These are phyloP conservation scores for Oncorhynchus gorbuscha DNA, from an alignment of 2,113 vertebrate species.

Conservation along the genomic window DNA sequence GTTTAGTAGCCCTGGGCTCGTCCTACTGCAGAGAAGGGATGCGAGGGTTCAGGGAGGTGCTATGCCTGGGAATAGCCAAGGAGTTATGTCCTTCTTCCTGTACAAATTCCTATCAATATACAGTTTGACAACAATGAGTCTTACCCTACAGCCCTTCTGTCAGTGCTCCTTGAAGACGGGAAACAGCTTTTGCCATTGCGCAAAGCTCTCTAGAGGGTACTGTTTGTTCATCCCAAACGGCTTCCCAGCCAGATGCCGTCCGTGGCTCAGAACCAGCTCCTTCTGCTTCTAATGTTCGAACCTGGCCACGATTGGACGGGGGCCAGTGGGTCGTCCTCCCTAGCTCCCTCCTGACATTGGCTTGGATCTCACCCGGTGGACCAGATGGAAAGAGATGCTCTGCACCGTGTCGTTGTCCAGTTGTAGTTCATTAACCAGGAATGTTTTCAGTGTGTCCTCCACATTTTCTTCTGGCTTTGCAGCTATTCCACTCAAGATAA, in stretches of 20 bases:
- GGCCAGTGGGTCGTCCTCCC: too few relatives aligned
- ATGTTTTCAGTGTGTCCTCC: too few relatives aligned
- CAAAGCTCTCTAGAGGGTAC: constrained; percentile 4
- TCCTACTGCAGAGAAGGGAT: too few relatives aligned
- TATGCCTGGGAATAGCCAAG: not conserved
- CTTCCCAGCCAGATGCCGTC: not conserved
- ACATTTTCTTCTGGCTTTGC: too few relatives aligned
- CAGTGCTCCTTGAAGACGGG: not conserved
- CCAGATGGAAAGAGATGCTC: too few relatives aligned
- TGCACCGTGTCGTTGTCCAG: too few relatives aligned
- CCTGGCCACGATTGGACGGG: not conserved
- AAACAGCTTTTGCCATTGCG: not conserved
- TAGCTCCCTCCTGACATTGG: too few relatives aligned
- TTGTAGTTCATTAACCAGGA: too few relatives aligned
- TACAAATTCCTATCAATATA: constrained; percentile 13
- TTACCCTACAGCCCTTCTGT: not conserved
- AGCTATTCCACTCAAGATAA: too few relatives aligned
- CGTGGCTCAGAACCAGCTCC: constrained; percentile 8
- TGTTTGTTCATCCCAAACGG: constrained; percentile 4
- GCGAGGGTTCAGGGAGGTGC: too few relatives aligned
- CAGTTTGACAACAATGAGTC: constrained; percentile 15
- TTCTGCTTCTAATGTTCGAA: constrained; percentile 25
- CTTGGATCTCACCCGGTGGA: too few relatives aligned
- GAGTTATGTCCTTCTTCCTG: not conserved
- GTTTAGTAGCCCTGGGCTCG: too few relatives aligned